Base-by-base conservation (phyloP, 2,113 vertebrate species). In the Tauraco erythrolophus region DNA sequence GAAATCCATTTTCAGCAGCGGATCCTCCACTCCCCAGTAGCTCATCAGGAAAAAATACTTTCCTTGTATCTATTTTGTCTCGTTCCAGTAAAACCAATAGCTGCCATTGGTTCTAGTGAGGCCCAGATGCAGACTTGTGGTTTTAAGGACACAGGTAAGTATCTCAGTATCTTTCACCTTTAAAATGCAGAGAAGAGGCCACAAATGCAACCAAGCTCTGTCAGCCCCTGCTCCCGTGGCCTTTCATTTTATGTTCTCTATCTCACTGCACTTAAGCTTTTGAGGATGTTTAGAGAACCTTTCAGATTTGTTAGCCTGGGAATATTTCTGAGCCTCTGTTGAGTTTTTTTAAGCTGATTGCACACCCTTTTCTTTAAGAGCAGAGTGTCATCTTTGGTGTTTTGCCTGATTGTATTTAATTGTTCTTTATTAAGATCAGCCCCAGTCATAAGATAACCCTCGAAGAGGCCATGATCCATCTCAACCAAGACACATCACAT, bases 381-480 rank as follows among this genome's bases (percentile, higher is more conserved):
- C 41, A 43, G 10, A 11, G 30, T 27, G 33, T 54, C 6, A 2
- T 46, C 12, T 84, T 64, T 43, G 65, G 39, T 41, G 35, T 4
- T 84, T 25, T 81, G 45, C 37, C 77, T 70, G 25, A 14, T 51
- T 68, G 68, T 56, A 1, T 48, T 54, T 64, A 41, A 64, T 60
- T 80, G 50, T 48, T 80, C 45, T 62, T 62, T 50, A 30, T 57
- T 46, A 46, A 69, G 33, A 65, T 65, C 15, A 46, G 35, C 50
- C 54, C 14, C 39, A 64, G 54, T 9, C 35, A 69, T 0, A 0
- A 65, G 45, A 18, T 25, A 21, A 80, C n/a, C 23, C 3, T 0
- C 21, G 23, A 10, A 11, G 39, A 84, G 16, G 33, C 37, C 22
- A 28, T 0, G 0, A 41, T 51, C 53, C 39, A 14, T 33, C 66